Percentiles rank a stretch among this genome's conserved stretches.
phyloP scores from a whole-genome alignment of 2,888 invertebrate genomes.

The Helleia helle region DNA sequence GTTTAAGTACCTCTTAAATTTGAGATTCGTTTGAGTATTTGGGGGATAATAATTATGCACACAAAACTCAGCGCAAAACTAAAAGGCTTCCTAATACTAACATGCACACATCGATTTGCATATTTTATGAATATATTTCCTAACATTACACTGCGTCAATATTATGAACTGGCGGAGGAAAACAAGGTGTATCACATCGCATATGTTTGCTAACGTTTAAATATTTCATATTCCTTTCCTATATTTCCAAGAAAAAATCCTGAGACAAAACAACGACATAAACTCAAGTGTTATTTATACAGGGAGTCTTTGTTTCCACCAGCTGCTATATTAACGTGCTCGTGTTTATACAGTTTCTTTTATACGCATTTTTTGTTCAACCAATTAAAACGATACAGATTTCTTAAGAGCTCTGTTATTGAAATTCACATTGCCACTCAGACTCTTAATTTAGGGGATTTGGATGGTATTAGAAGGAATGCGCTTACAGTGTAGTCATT shows the following conservation, averaged over 20 bases:
- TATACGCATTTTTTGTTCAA: constrained; percentile 35
- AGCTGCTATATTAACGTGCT: constrained; percentile 24
- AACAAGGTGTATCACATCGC: neutral
- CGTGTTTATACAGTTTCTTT: constrained; percentile 17
- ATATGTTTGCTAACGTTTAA: neutral
- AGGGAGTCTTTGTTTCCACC: constrained; percentile 22
- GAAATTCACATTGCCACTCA: constrained; percentile 53
- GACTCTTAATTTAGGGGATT: constrained; percentile 50
- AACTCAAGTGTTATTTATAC: constrained; percentile 1
- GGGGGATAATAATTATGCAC: too few species aligned
- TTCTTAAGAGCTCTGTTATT: constrained; percentile 36
- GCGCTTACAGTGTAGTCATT: constrained; percentile 49
- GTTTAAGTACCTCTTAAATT: too few species aligned
- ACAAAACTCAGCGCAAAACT: too few species aligned
- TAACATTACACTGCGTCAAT: neutral
- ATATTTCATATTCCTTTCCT: constrained; percentile 1
- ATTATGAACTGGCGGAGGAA: neutral
- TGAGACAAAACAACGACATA: constrained; percentile 1
- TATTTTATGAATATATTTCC: neutral
- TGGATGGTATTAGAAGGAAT: constrained; percentile 50
- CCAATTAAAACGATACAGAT: constrained; percentile 50
- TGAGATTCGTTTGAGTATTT: too few species aligned
- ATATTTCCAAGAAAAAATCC: neutral
- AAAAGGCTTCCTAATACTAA: too few species aligned
- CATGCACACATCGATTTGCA: neutral